These are phyloP conservation scores for Oopsacas minuta DNA, from an alignment of 37 sponge, comb jelly and placozoan genomes.

Conservation along the genomic window DNA sequence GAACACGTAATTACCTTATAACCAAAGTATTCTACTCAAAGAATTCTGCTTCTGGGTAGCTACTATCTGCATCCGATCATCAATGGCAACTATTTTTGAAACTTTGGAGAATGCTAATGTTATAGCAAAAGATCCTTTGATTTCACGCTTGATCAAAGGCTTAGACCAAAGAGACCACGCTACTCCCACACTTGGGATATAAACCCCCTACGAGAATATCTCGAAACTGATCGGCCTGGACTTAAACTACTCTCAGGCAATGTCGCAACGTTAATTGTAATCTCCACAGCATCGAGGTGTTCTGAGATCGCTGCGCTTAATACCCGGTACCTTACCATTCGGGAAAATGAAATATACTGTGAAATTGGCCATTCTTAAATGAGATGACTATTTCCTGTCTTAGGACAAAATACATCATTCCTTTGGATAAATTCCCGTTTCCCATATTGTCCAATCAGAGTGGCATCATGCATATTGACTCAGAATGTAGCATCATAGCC, in stretches of 20 bases:
- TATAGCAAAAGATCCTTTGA: not conserved
- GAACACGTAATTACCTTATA: not conserved
- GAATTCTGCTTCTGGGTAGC: no score
- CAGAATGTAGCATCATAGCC: no score
- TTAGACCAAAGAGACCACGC: not conserved
- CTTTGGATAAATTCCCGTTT: no score
- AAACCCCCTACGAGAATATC: not conserved
- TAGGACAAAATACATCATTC: no score
- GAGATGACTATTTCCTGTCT: no score
- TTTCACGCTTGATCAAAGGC: not conserved
- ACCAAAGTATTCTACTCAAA: no score
- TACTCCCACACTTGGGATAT: conserved; percentile 19
- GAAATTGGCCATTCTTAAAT: not conserved
- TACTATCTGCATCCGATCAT: not conserved
- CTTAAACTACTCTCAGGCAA: not conserved
- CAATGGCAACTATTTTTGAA: not conserved
- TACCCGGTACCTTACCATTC: not conserved
- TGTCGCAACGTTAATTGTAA: not conserved
- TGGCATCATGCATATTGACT: no score
- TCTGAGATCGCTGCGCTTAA: not conserved
- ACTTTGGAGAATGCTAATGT: not conserved
- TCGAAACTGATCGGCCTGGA: not conserved
- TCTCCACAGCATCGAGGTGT: not conserved
- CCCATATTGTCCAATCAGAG: no score
- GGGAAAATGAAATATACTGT: not conserved